These are phyloP conservation scores for Poeciliopsis infans DNA, from an alignment of 2,797 vertebrate genomes.

Conservation along the genomic window DNA sequence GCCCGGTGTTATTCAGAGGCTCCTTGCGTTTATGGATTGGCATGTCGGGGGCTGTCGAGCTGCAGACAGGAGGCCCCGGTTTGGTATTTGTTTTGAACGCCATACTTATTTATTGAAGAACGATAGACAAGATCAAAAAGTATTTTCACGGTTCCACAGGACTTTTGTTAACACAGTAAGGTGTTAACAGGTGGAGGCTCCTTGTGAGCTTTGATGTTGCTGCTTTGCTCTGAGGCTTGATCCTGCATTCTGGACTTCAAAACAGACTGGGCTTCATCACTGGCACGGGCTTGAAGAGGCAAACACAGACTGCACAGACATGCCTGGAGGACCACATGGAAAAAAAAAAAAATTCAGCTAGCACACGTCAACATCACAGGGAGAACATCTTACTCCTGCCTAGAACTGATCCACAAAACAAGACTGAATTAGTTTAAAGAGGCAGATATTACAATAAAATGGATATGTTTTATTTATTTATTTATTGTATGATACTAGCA, in stretches of 20 bases:
- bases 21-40: slow-evolving; percentile 36
- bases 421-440: slow-evolving; percentile 17
- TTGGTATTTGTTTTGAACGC: slow-evolving; percentile 38
- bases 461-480: neutral
- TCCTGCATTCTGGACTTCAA: slow-evolving; percentile 91
- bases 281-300: slow-evolving; percentile 81
- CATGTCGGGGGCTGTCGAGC: slow-evolving; percentile 38
- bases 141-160: slow-evolving; percentile 31
- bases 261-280: slow-evolving; percentile 87
- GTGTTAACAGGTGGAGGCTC: slow-evolving; percentile 75
- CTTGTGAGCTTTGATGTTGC: slow-evolving; percentile 83
- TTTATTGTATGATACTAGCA: neutral
- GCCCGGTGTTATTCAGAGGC: slow-evolving; percentile 43
- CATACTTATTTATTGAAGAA: slow-evolving; percentile 36
- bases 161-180: slow-evolving; percentile 48
- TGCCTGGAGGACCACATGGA: slow-evolving; percentile 79
- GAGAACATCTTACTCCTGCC: slow-evolving; percentile 32
- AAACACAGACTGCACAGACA: slow-evolving; percentile 89
- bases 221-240: slow-evolving; percentile 87
- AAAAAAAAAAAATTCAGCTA: slow-evolving; percentile 32
- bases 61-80: slow-evolving; percentile 6
- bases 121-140: slow-evolving; percentile 35
- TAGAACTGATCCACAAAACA: slow-evolving; percentile 23
- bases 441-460: neutral
- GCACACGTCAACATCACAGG: slow-evolving; percentile 22